A percentile compares a stretch with the other conserved stretches of the same genome.
Conservation (phyloP, 2,797 vertebrate species). For the Pipistrellus pygmaeus region DNA sequence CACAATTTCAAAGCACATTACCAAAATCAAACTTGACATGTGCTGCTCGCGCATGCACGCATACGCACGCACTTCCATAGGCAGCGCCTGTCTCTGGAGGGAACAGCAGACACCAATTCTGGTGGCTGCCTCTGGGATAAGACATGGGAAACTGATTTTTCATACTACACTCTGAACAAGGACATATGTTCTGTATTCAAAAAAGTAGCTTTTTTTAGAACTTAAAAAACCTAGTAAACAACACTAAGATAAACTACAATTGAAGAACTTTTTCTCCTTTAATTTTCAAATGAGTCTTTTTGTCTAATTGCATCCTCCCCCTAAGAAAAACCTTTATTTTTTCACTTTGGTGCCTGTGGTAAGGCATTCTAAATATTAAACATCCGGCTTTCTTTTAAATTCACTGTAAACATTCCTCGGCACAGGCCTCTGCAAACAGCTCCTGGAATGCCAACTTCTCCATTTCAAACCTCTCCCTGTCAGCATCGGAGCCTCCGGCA, state of each 20-base stretch:
- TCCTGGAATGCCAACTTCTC: not conserved
- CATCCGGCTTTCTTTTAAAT: not conserved
- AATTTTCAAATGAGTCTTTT: not conserved
- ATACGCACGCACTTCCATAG: not conserved
- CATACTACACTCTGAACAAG: not conserved
- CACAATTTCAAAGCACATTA: not conserved
- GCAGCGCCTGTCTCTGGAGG: not conserved
- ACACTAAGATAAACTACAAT: not conserved
- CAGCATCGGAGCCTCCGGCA: not conserved
- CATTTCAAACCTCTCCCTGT: not conserved
- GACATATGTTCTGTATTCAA: not conserved
- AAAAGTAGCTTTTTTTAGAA: not conserved
- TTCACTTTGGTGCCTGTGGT: not conserved
- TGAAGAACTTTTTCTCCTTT: not conserved
- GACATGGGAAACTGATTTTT: not conserved
- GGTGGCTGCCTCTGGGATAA: not conserved
- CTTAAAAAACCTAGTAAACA: slow-evolving; percentile 35
- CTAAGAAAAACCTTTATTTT: not conserved
- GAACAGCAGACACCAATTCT: not conserved
- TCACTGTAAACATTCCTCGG: not conserved
- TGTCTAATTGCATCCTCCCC: not conserved
- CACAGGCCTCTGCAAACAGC: not conserved
- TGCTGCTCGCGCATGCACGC: accelerated
- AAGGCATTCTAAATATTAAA: slow-evolving; percentile 24
- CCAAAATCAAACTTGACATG: not conserved